Evolutionary conservation across 2,113 vertebrate species (phyloP).

Genomic region (Elanus axillaris): DNA sequence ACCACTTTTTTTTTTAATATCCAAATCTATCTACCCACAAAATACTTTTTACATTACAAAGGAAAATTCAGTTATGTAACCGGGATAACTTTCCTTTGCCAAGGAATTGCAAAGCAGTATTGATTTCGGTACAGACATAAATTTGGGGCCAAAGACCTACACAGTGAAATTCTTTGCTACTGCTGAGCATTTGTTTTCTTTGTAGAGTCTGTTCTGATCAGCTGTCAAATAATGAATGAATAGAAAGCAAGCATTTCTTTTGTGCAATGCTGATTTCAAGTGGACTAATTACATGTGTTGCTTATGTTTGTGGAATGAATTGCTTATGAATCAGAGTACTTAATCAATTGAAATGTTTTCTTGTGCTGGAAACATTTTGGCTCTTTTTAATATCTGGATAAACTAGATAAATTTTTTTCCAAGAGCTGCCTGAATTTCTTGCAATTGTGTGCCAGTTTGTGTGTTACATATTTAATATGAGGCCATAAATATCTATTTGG

Average conservation of each 20-base stretch:
- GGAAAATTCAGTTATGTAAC: constrained; percentile 54
- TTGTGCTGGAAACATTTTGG: neutral
- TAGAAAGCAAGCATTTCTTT: neutral
- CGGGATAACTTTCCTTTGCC: neutral
- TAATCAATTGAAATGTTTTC: neutral
- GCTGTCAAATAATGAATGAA: constrained; percentile 6
- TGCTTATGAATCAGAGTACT: neutral
- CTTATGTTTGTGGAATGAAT: neutral
- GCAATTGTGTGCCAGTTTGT: neutral
- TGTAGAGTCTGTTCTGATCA: neutral
- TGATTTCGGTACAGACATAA: constrained; percentile 13
- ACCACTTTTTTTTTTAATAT: neutral
- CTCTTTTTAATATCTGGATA: neutral
- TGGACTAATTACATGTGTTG: neutral
- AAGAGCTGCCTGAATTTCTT: neutral
- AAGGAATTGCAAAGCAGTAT: constrained; percentile 11
- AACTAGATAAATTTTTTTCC: neutral
- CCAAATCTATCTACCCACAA: constrained; percentile 40
- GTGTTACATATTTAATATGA: neutral
- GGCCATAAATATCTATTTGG: neutral
- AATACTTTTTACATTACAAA: constrained; percentile 58
- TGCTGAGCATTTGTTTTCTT: constrained; percentile 15
- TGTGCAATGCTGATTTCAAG: neutral
- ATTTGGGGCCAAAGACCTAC: constrained; percentile 20
- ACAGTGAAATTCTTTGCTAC: constrained; percentile 16